Conservation (phyloP, 2,888 invertebrate species). For the Tineola bisselliella region DNA sequence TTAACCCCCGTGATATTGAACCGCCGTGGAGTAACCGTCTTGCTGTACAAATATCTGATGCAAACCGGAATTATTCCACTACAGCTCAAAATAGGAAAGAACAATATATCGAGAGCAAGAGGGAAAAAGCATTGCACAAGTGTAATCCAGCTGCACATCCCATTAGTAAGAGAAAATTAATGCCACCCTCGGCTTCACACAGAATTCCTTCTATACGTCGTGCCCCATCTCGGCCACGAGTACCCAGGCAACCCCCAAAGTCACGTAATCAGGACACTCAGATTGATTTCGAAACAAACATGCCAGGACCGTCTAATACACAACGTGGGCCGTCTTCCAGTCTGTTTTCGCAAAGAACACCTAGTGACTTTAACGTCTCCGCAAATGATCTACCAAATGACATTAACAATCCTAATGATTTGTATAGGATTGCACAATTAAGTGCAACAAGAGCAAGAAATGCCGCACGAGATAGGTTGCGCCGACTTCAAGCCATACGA, state of each 20-base stretch:
- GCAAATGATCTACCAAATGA: conserved; percentile 24
- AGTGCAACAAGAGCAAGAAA: conserved; percentile 48
- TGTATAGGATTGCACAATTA: conserved; percentile 52
- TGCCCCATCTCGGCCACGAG: conserved; percentile 1
- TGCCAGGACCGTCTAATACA: neutral
- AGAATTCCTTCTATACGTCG: conserved; percentile 47
- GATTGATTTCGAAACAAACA: conserved; percentile 9
- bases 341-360: neutral
- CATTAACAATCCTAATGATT: conserved; percentile 46
- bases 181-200: conserved; percentile 44
- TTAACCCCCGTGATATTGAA: conserved; percentile 14
- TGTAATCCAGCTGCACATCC: conserved; percentile 53
- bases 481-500: conserved; percentile 52
- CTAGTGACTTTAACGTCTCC: neutral
- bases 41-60: conserved; percentile 57
- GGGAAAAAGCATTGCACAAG: conserved; percentile 50
- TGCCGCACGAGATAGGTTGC: conserved; percentile 45
- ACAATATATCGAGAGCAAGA: conserved; percentile 43
- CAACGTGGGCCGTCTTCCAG: neutral
- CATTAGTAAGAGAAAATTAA: conserved; percentile 34
- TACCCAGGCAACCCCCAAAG: conserved; percentile 27
- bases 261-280: conserved; percentile 15
- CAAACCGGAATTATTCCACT: conserved; percentile 50
- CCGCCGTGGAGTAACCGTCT: conserved; percentile 53
- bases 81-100: conserved; percentile 51